A percentile compares a stretch with the other conserved stretches of the same genome.
These are phyloP conservation scores for Trichonephila clavipes DNA, from an alignment of 1,140 invertebrate genomes.

Conservation along the genomic window DNA sequence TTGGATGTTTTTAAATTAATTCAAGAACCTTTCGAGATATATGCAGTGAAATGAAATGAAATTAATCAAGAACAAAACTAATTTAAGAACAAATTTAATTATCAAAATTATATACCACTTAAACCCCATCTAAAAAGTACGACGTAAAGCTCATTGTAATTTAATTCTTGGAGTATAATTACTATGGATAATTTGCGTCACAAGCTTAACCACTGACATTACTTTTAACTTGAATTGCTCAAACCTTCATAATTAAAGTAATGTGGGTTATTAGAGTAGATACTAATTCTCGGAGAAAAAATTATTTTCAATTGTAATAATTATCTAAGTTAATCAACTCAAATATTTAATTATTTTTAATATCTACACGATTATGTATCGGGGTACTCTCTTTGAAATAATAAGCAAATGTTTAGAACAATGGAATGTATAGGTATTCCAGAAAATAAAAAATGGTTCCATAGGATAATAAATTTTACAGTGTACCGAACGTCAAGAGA, in stretches of 20 bases:
- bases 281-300: background rate
- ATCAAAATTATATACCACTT: too few relatives aligned
- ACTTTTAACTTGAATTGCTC: background rate
- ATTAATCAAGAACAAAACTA: too few relatives aligned
- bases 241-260: slow-evolving; percentile 5
- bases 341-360: slow-evolving; percentile 11
- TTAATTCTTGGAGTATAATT: background rate
- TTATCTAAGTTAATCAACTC: slow-evolving; percentile 34
- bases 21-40: too few relatives aligned
- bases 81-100: too few relatives aligned
- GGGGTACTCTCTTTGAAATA: background rate
- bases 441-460: slow-evolving; percentile 40
- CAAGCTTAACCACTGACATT: background rate
- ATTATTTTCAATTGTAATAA: background rate
- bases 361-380: background rate
- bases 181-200: background rate
- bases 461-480: slow-evolving; percentile 60
- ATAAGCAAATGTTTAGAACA: slow-evolving; percentile 5
- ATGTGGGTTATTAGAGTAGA: background rate
- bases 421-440: background rate
- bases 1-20: too few relatives aligned
- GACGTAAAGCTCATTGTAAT: background rate
- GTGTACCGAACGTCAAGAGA: slow-evolving; percentile 33
- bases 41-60: too few relatives aligned
- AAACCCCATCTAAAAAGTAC: background rate